phyloP scores from a whole-genome alignment of 37 sponge, comb jelly and placozoan species.

The Geodia barretti region DNA sequence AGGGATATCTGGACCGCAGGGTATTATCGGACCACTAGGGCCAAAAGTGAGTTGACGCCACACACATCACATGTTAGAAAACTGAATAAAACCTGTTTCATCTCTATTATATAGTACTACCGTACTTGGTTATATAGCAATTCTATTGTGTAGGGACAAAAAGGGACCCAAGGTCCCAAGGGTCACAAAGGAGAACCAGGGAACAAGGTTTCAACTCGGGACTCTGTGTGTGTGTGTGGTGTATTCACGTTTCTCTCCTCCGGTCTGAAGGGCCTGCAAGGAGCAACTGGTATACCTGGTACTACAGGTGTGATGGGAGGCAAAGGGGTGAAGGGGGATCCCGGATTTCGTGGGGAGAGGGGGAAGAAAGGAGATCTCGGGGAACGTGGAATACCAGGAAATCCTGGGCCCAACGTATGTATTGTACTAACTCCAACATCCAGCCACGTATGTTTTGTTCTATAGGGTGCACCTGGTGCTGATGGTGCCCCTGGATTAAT shows the following conservation, averaged over 20 bases:
- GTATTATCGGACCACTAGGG: conserved; percentile 20
- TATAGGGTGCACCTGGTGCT: neutral
- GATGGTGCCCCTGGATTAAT: neutral
- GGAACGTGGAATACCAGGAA: conserved; percentile 3
- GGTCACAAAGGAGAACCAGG: conserved; percentile 37
- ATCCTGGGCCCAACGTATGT: conserved; percentile 13
- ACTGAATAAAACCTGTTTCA: too few relatives aligned
- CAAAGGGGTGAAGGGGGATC: conserved; percentile 21
- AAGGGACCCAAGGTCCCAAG: neutral
- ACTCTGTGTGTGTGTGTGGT: neutral
- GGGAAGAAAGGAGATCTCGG: conserved; percentile 3
- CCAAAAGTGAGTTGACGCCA: conserved; percentile 3
- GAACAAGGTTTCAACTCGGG: neutral
- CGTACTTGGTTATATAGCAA: too few relatives aligned
- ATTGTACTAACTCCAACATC: too few relatives aligned
- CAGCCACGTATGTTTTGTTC: neutral
- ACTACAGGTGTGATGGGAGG: conserved; percentile 11
- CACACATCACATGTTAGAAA: neutral
- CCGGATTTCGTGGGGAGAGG: conserved; percentile 19
- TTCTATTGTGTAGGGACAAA: conserved; percentile 12
- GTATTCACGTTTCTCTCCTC: too few relatives aligned
- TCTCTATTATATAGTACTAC: too few relatives aligned
- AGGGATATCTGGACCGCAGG: conserved; percentile 30
- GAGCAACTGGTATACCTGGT: conserved; percentile 7
- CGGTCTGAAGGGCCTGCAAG: conserved; percentile 12